These are phyloP conservation scores for Xanthorhoe designata DNA, from an alignment of 2,888 invertebrate species.

Conservation along the genomic window DNA sequence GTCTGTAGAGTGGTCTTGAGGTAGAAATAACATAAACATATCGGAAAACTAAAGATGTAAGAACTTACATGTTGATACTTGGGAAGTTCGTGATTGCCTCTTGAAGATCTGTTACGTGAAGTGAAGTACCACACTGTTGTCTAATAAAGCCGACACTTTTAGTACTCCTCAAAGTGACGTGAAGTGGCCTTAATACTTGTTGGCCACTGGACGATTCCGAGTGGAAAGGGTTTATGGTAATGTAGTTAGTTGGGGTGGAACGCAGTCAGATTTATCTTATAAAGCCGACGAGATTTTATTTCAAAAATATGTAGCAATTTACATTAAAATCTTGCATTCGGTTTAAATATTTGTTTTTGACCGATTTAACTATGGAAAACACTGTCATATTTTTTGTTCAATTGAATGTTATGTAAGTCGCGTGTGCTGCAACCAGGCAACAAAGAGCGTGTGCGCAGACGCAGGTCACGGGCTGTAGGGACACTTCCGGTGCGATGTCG, in stretches of 20 bases:
- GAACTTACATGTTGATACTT: constrained; percentile 56
- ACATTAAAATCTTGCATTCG: not conserved
- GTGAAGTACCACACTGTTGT: constrained; percentile 46
- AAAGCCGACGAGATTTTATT: constrained; percentile 16
- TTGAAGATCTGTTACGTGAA: constrained; percentile 58
- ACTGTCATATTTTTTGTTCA: constrained; percentile 2
- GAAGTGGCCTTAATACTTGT: constrained; percentile 45
- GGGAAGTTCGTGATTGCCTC: constrained; percentile 61
- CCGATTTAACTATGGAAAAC: not conserved
- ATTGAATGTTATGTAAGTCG: constrained; percentile 39
- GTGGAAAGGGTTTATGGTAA: constrained; percentile 30
- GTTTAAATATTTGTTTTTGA: not conserved
- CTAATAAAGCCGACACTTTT: constrained; percentile 57
- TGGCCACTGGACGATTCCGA: constrained; percentile 21
- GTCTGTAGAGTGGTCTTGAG: constrained; percentile 41
- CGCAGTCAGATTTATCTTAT: constrained; percentile 26
- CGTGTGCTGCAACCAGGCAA: constrained; percentile 69
- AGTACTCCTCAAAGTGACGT: constrained; percentile 48
- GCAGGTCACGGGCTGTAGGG: constrained; percentile 75
- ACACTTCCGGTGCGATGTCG: constrained; percentile 70
- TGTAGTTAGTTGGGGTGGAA: constrained; percentile 24
- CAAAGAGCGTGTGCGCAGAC: constrained; percentile 68
- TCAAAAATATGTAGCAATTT: not conserved
- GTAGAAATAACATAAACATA: constrained; percentile 28
- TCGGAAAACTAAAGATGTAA: constrained; percentile 38